Base-by-base conservation (phyloP, 2,888 invertebrate species). In the Gastracanthus pulcherrimus region DNA sequence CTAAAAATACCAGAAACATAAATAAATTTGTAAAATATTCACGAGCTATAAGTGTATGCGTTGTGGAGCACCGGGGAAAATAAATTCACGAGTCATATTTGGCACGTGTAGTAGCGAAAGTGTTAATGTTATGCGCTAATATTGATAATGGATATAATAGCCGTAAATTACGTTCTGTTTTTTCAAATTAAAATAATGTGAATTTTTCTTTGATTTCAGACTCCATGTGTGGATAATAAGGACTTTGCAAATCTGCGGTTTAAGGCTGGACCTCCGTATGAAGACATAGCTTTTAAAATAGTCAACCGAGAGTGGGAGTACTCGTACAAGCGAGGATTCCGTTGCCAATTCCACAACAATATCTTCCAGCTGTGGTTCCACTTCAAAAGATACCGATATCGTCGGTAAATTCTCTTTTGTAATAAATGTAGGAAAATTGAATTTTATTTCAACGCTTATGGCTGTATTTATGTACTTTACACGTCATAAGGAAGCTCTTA, bases 341-440 rank as follows among this genome's bases (percentile, higher is more conserved):
- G 99, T 71, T 99, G 99, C 91, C 99, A 99, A 92, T 99, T 99
- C 93, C 98, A 99, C 91, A 99, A 99, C 92, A 99, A 99, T 90
- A 99, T 99, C 87, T 99, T 99, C 91, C 99, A 99, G 91, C 93
- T 99, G 48, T 99, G 99, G 99, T 99, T 99, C 93, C 99, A 99
- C 91, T 99, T 99, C 93, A 99, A 99, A 92, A 94, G 99, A 86
- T 99, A 99, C 91, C 94, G 99, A 84, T 99, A 99, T 92, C 94
- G 99, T 71, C 94, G 97, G 89, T 97, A 92, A 91, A 78, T 9
- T 3, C 4, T 58, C 19, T 66, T 55, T 51, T 67, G 31, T n/a
- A 62, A 74, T 64, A 66, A 26, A 64, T 23, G 11, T 23, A 16
- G 41, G 3, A 34, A 38, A 23, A 26, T 16, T 19, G 36, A n/a